A percentile compares a stretch with the other conserved stretches of the same genome.
Evolutionary conservation across 2,888 invertebrate genomes (phyloP).

Genomic region (Gerris lacustris): DNA sequence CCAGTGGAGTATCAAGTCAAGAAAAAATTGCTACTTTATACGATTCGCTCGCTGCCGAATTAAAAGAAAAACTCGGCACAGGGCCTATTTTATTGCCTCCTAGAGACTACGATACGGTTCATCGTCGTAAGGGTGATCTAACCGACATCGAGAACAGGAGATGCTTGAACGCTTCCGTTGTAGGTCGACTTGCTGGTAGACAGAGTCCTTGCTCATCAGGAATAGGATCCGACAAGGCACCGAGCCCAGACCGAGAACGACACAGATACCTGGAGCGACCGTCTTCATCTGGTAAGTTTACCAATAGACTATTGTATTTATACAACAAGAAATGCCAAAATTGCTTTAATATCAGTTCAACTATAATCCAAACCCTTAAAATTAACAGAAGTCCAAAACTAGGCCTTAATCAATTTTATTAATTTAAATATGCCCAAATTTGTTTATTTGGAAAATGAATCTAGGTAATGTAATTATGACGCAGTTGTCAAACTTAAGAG

Average conservation of each 20-base stretch:
- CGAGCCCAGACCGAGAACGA: constrained; percentile 56
- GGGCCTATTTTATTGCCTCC: constrained; percentile 66
- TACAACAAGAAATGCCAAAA: too few relatives aligned
- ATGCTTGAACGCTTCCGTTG: constrained; percentile 58
- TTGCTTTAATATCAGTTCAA: too few relatives aligned
- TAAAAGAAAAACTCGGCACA: constrained; percentile 59
- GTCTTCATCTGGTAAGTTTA: constrained; percentile 48
- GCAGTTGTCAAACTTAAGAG: too few relatives aligned
- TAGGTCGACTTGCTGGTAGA: constrained; percentile 48
- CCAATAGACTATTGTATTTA: too few relatives aligned
- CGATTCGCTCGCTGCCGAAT: constrained; percentile 82
- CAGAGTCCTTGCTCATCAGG: constrained; percentile 56
- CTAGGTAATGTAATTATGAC: too few relatives aligned
- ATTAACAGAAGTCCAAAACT: too few relatives aligned
- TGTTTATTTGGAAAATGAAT: too few relatives aligned
- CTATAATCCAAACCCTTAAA: too few relatives aligned
- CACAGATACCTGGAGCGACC: constrained; percentile 45
- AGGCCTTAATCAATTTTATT: too few relatives aligned
- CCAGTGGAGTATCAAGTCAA: constrained; percentile 25
- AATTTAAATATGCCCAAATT: too few relatives aligned
- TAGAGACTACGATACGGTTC: constrained; percentile 86
- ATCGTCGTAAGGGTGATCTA: constrained; percentile 61
- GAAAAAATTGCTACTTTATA: constrained; percentile 59
- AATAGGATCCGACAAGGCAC: constrained; percentile 78
- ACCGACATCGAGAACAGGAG: constrained; percentile 56